Conservation (phyloP, 2,113 vertebrate species). For the Megaceryle torquata region DNA sequence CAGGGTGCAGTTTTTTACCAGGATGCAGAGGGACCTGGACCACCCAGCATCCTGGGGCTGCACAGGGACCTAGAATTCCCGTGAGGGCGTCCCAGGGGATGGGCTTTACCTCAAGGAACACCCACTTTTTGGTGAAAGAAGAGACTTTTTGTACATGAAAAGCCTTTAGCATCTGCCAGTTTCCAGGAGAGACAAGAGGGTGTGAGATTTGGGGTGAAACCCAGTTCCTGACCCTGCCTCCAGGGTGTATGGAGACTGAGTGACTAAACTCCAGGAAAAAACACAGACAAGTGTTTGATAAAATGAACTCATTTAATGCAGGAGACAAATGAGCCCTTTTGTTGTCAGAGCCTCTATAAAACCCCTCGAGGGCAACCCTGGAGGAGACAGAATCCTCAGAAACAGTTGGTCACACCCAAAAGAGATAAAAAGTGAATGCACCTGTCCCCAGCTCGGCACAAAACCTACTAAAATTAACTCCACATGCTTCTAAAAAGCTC, state of each 20-base stretch:
- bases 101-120: background rate
- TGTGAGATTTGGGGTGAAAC: background rate
- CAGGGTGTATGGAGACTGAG: too few species aligned
- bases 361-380: background rate
- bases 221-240: too few species aligned
- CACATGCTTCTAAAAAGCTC: accelerated
- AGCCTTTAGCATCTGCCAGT: background rate
- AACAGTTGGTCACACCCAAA: background rate
- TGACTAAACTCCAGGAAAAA: background rate
- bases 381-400: background rate
- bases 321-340: background rate
- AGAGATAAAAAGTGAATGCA: background rate
- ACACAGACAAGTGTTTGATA: background rate
- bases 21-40: background rate
- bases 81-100: background rate
- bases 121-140: background rate
- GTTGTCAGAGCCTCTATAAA: background rate
- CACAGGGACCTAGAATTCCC: background rate
- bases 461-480: background rate
- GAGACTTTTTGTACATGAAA: background rate
- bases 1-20: too few species aligned
- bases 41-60: background rate
- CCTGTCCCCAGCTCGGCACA: background rate
- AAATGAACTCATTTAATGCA: background rate
- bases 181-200: background rate